These are phyloP conservation scores for Hypotaenidia philippensis DNA, from an alignment of 2,797 vertebrate genomes.

Conservation along the genomic window DNA sequence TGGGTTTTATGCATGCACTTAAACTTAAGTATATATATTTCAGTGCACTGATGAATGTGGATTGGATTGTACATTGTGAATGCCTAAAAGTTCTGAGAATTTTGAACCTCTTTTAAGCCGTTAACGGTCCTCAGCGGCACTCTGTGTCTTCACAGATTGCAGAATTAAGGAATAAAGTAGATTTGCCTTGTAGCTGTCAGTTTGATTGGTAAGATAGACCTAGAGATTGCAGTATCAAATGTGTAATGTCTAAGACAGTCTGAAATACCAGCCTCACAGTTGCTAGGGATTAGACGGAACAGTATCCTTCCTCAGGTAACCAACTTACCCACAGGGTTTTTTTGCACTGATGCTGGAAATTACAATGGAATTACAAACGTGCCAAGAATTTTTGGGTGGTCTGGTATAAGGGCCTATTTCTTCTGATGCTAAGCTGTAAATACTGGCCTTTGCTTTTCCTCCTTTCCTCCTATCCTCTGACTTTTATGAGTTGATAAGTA, in stretches of 20 bases:
- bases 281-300: conserved; percentile 1
- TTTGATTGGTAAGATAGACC: not conserved
- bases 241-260: not conserved
- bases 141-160: not conserved
- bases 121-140: not conserved
- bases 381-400: conserved; percentile 3
- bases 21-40: not conserved
- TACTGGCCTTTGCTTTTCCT: not conserved
- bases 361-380: not conserved
- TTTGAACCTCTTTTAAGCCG: not conserved
- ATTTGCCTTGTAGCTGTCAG: not conserved
- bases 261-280: not conserved
- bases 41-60: not conserved
- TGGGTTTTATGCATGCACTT: not conserved
- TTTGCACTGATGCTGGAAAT: not conserved
- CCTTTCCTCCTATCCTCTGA: not conserved
- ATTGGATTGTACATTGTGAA: not conserved
- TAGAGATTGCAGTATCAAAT: not conserved
- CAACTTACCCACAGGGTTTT: not conserved
- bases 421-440: not conserved
- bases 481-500: conserved; percentile 17
- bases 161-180: conserved; percentile 4
- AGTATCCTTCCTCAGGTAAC: conserved; percentile 13
- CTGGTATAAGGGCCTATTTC: not conserved
- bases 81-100: not conserved